Conservation (phyloP, 2,113 vertebrate genomes). For the Entomyzon cyanotis region DNA sequence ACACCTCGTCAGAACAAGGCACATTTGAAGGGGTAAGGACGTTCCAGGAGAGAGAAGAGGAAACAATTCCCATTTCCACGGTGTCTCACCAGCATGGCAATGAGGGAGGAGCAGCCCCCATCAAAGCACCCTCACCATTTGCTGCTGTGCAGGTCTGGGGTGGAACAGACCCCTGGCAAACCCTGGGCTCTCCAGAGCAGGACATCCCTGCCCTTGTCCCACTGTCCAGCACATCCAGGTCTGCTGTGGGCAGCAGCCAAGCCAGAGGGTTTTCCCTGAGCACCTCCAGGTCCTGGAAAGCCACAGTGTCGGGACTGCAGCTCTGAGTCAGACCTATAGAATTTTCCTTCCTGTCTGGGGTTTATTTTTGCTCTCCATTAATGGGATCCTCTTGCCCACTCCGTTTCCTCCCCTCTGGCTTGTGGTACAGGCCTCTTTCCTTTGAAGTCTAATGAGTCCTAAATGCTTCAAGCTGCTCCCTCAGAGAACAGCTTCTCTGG, state of each 20-base stretch:
- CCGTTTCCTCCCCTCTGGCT: conserved; percentile 23
- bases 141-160: not conserved
- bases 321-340: conserved; percentile 62
- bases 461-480: conserved; percentile 63
- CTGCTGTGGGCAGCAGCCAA: not conserved
- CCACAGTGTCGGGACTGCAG: not conserved
- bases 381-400: conserved; percentile 49
- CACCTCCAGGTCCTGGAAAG: not conserved
- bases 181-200: rapidly evolving
- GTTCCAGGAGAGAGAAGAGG: not conserved
- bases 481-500: not conserved
- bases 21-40: not conserved
- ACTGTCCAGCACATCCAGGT: not conserved
- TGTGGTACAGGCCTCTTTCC: not conserved
- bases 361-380: conserved; percentile 60
- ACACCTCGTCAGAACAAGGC: not conserved
- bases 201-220: not conserved
- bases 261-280: not conserved
- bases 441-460: conserved; percentile 63
- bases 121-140: not conserved
- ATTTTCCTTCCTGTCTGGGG: conserved; percentile 63
- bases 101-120: not conserved
- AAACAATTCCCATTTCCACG: not conserved
- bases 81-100: rapidly evolving
- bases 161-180: not conserved